These are phyloP conservation scores for Episyrphus balteatus DNA, from an alignment of 1,140 invertebrate species.

Conservation along the genomic window DNA sequence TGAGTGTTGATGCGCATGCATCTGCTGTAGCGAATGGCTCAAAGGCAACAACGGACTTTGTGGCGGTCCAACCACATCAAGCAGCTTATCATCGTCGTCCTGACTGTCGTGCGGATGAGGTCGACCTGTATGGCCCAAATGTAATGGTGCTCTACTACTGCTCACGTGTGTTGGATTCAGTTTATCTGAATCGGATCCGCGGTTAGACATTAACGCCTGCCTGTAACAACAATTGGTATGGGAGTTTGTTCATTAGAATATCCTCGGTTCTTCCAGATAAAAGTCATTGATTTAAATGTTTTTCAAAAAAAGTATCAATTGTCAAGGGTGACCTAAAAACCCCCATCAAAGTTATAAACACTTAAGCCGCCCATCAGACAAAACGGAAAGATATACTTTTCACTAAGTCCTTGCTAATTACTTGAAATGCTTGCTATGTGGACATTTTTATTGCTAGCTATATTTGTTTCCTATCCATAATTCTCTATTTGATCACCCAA, in stretches of 20 bases:
- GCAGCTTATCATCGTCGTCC: constrained; percentile 72
- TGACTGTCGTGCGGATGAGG: constrained; percentile 39
- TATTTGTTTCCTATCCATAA: too few relatives aligned
- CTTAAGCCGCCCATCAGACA: too few relatives aligned
- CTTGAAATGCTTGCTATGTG: too few relatives aligned
- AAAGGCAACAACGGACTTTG: constrained; percentile 58
- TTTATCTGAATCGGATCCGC: constrained; percentile 44
- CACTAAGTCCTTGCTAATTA: too few relatives aligned
- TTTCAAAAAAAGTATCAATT: too few relatives aligned
- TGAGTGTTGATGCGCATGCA: constrained; percentile 35
- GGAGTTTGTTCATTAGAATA: constrained; percentile 33
- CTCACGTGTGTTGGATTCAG: constrained; percentile 36
- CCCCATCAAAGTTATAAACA: too few relatives aligned
- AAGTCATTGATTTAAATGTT: neutral
- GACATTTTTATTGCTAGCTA: too few relatives aligned
- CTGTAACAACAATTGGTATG: constrained; percentile 46
- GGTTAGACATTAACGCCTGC: constrained; percentile 69
- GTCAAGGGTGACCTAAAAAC: too few relatives aligned
- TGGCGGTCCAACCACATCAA: constrained; percentile 76
- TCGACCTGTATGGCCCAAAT: constrained; percentile 31
- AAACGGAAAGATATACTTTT: too few relatives aligned
- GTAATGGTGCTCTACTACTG: constrained; percentile 38
- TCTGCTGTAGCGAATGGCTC: constrained; percentile 36
- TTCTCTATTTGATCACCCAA: too few relatives aligned
- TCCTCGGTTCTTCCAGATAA: constrained; percentile 15